Base-by-base conservation (phyloP, 2,888 invertebrate genomes). In the Blastobasis adustella region DNA sequence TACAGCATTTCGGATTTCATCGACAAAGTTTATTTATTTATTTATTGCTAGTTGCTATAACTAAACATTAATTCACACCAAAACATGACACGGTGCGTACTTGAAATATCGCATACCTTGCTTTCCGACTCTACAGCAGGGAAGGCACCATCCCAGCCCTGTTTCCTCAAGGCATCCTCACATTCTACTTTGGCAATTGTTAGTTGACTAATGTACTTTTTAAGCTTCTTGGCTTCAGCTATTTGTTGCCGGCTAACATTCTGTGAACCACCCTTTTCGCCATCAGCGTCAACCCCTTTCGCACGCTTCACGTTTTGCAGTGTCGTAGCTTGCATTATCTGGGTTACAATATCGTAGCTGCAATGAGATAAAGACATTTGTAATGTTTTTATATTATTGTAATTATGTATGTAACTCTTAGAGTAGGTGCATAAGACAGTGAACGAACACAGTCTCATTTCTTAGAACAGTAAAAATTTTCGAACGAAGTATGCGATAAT, bases 321-420 rank as follows among this genome's bases (percentile, higher is more conserved):
- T 1, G 96, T 96, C 10, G 97, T 96, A 0, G 96, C 96, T 89
- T 97, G 96, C 94, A 97, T 96, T 63, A 97, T 94, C 89, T 97
- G 97, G 46, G 95, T 95, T 5, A 97, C 95, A 61, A 97, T 96
- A 66, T 95, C 95, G 66, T 94, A 95, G 60, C 95, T 94, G 69
- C 46, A 69, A 63, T 46, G 51, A 57, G 49, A 36, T 43, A 42
- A 10, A 5, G 10, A 23, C 9, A 48, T 42, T 7, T 41, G 4
- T 6, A 38, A 39, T 7, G 7, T 7, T 50, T n/a, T 8, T 4
- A 44, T 44, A 44, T 6, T 40, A 40, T 8, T 40, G 9, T 8
- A 40, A 40, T 8, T 40, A 23, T 23, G 23, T 23, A 23, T 23
- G 23, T 23, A 3, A 23, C 23, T 23, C 23, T 23, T 23, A 23